Base-by-base conservation (phyloP, 35 echinoderm and acorn worm genomes). In the Acanthaster planci region DNA sequence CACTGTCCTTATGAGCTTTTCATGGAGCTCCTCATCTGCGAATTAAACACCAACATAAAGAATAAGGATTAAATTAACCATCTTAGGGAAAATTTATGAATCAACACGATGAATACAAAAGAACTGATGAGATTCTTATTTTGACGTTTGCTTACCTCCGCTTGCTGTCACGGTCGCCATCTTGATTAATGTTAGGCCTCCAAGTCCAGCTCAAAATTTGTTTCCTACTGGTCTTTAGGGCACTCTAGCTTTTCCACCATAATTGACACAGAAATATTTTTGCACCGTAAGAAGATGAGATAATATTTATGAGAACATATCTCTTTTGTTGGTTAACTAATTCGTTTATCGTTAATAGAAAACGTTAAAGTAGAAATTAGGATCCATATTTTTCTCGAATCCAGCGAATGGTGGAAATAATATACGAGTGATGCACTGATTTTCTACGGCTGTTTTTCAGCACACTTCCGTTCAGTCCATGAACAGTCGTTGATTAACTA, bases 1-100 rank as follows among this genome's bases (percentile, higher is more conserved):
- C 4, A 93, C 91, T 22, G 80, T 87, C 40, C 87, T 81, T 75
- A 93, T 87, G 87, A 93, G 91, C 82, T 81, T 93, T 68, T 89
- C 91, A 76, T 84, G 88, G 37, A 76, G 78, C 77, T 93, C 91
- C 82, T 93, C 86, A 52, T 93, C 91, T 93, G 76, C 52, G 59
- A 88, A 50, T 17, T 17, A 80, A 53, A 21, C 34, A 67, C 1
- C 8, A 72, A 26, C 14, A 3, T 31, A 10, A 35, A 72, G 8
- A 19, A 72, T 35, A 12, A 72, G 7, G 2, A 72, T 29, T 35
- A 29, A 26, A 8, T 31, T 72, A 26, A 27, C 18, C 7, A 26
- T 34, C 34, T 12, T 34, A 26, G 4, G 9, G 26, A 27, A 23
- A 72, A 3, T 72, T 34, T 31, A 27, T 72, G 1, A 72, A 16